These are phyloP conservation scores for Cardinalis cardinalis DNA, from an alignment of 2,113 vertebrate species.

Conservation along the genomic window DNA sequence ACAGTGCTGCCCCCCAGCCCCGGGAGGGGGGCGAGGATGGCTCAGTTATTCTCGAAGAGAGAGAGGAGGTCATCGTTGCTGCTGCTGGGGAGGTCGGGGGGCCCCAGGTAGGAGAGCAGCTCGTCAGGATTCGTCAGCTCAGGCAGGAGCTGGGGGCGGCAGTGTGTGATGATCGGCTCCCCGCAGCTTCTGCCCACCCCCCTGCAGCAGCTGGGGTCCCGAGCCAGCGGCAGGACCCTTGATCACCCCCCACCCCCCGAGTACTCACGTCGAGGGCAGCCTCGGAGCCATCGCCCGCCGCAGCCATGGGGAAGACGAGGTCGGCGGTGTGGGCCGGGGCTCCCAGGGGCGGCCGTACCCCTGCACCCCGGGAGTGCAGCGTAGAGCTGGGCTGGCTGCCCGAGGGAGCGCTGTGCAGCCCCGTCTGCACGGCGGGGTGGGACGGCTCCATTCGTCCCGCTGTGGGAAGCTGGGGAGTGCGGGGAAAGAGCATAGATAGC, in stretches of 20 bases:
- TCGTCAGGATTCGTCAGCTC: constrained; percentile 95
- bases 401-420: constrained; percentile 72
- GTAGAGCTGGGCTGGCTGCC: constrained; percentile 71
- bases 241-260: too few relatives aligned
- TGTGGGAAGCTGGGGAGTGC: constrained; percentile 70
- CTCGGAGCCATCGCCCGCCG: constrained; percentile 81
- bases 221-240: neutral
- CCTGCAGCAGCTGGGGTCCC: neutral
- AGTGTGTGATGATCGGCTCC: neutral
- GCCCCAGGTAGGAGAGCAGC: constrained; percentile 91
- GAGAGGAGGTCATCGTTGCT: constrained; percentile 92
- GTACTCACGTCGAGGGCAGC: constrained; percentile 88
- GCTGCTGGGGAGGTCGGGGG: constrained; percentile 90
- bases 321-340: neutral
- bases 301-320: constrained; percentile 75
- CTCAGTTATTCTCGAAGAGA: constrained; percentile 95
- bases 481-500: accelerated
- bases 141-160: constrained; percentile 82
- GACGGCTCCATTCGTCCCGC: constrained; percentile 79
- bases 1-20: neutral
- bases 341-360: constrained; percentile 67
- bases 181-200: neutral
- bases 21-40: neutral
- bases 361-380: constrained; percentile 72
- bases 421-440: constrained; percentile 77